phyloP scores from a whole-genome alignment of 1,140 invertebrate genomes.

The roundworm (Caenorhabditis elegans) region WBcel235 BX284605.5:9404001-9404500 shows the following conservation, averaged over 20 bases:
- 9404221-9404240: conserved; percentile 63
- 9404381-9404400: not conserved
- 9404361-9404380: not conserved
- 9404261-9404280: conserved; percentile 12
- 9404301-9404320: not conserved
- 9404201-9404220: conserved; percentile 64
- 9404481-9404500: too few species aligned
- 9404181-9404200: conserved; percentile 65
- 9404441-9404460: too few species aligned
- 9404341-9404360: not conserved
- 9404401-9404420: too few species aligned
- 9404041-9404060: conserved; percentile 60
- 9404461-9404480: too few species aligned
- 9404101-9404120: conserved; percentile 58
- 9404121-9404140: conserved; percentile 60
- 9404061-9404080: too few species aligned
- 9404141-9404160: conserved; percentile 63
- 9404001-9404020: conserved; percentile 58
- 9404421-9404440: too few species aligned
- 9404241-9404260: conserved; percentile 52
- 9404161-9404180: conserved; percentile 66
- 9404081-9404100: too few species aligned
- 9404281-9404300: too few species aligned
- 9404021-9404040: conserved; percentile 62
- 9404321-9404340: not conserved